These are phyloP conservation scores for Actinostola sp. DNA, from an alignment of 92 coral and sea anemone genomes.

Conservation along the genomic window DNA sequence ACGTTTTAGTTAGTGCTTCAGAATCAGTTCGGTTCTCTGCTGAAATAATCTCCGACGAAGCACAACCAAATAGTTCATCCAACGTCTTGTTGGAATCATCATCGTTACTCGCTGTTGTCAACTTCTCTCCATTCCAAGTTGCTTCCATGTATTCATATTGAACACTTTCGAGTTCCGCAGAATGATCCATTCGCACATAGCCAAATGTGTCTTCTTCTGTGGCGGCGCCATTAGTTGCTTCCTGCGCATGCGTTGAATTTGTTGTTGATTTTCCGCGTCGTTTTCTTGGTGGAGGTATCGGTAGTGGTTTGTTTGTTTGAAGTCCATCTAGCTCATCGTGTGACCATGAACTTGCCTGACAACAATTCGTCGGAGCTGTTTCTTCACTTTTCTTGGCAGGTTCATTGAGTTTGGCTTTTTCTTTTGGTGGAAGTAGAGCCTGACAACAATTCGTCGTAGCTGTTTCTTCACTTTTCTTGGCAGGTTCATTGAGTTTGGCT, in stretches of 20 bases:
- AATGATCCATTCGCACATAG: too few species aligned
- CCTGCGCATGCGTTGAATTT: too few species aligned
- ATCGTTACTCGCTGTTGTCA: neutral
- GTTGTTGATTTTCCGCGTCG: neutral
- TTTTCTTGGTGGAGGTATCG: constrained; percentile 7
- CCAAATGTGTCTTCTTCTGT: too few species aligned
- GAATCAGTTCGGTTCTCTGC: too few species aligned
- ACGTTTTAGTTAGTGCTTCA: neutral
- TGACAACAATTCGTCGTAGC: too few species aligned
- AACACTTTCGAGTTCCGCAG: neutral
- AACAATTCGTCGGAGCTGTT: too few species aligned
- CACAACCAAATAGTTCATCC: constrained; percentile 18
- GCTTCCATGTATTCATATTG: neutral
- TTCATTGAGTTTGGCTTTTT: neutral
- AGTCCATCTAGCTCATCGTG: too few species aligned
- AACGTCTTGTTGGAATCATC: neutral
- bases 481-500: neutral
- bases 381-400: too few species aligned
- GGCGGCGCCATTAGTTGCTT: too few species aligned
- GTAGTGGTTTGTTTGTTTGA: neutral
- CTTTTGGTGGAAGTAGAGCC: neutral
- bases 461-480: too few species aligned
- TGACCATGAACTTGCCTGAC: too few species aligned
- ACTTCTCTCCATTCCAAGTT: too few species aligned
- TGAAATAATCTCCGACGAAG: neutral